Evolutionary conservation across 2,888 invertebrate genomes (phyloP).

Genomic region (Chrysotoxum bicinctum): DNA sequence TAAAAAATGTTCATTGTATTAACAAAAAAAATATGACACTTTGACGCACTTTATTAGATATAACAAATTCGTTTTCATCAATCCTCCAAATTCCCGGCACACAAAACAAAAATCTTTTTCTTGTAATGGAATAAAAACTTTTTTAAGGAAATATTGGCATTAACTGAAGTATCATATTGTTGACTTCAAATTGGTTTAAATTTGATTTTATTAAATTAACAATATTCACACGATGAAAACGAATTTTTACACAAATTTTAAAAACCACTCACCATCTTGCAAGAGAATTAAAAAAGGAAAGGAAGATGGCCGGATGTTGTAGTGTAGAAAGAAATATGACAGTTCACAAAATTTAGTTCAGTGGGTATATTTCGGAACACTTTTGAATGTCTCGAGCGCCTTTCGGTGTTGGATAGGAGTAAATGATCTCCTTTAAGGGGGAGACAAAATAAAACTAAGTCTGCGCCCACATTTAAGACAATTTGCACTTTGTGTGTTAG

Average conservation of each 20-base stretch:
- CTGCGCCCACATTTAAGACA: too few relatives aligned
- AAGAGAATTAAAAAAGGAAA: constrained; percentile 80
- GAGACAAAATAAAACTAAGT: too few relatives aligned
- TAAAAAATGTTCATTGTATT: background rate
- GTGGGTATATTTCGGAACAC: constrained; percentile 6
- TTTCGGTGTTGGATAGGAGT: background rate
- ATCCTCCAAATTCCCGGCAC: constrained; percentile 12
- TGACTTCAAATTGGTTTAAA: constrained; percentile 16
- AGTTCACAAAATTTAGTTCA: constrained; percentile 36
- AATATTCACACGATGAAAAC: constrained; percentile 75
- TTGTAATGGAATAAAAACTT: background rate
- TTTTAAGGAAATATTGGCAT: background rate
- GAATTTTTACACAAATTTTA: constrained; percentile 75
- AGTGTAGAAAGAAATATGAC: constrained; percentile 51
- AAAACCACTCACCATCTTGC: constrained; percentile 81
- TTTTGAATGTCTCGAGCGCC: constrained; percentile 14
- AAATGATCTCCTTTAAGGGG: background rate
- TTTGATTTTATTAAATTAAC: constrained; percentile 50
- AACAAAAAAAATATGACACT: background rate
- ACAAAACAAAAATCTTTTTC: constrained; percentile 5
- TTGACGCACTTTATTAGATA: background rate
- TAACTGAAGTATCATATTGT: background rate
- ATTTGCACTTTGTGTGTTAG: too few relatives aligned
- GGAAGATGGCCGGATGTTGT: constrained; percentile 77
- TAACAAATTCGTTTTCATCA: constrained; percentile 40